Evolutionary conservation across 2,113 vertebrate genomes (phyloP), one percentile per base, ranked within the genome.

Genomic region (Aegypius monachus): DNA sequence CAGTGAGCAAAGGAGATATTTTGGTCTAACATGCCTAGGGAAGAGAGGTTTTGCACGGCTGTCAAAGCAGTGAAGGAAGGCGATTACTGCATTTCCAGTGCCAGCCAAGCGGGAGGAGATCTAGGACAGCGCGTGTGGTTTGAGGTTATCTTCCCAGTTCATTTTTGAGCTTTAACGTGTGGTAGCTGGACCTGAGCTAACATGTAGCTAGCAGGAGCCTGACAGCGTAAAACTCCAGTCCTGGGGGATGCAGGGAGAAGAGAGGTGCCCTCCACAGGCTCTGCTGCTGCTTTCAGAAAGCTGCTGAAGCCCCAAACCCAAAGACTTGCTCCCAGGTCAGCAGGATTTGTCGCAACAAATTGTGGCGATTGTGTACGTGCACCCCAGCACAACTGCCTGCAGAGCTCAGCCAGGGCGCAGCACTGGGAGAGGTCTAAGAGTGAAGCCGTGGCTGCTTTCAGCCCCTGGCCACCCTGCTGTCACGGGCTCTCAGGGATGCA

Each of bases 391-490:
- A 61, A 42, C 45, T 74, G 48, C 56, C 61, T 80, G 75, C 74
- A 65, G 86, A 75, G 32, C 52, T 86, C 52, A 88, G 16, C 15
- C 66, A 62, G 58, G 61, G 45, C 3, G 0, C 0, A 1, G 59
- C 45, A 26, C 53, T 11, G 31, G 55, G 36, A 78, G 31, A 74
- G 10, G 13, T 23, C 65, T 22, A 50, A 45, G 42, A 14, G 45
- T 0, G 1, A 77, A 56, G 31, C 48, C 0, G 0, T 0, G 2
- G 31, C 31, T 36, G 27, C 45, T 55, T 53, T 26, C 2, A 1
- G 45, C 29, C 25, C 36, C 31, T 52, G 11, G 0, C 21, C 23
- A 16, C 16, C 13, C 10, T 1, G 3, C 15, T 73, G 59, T 59
- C 6, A 0, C 9, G 1, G 18, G 12, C 36, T 61, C 68, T 87